Conservation (phyloP, 2,113 vertebrate species). For the Megaceryle torquata region DNA sequence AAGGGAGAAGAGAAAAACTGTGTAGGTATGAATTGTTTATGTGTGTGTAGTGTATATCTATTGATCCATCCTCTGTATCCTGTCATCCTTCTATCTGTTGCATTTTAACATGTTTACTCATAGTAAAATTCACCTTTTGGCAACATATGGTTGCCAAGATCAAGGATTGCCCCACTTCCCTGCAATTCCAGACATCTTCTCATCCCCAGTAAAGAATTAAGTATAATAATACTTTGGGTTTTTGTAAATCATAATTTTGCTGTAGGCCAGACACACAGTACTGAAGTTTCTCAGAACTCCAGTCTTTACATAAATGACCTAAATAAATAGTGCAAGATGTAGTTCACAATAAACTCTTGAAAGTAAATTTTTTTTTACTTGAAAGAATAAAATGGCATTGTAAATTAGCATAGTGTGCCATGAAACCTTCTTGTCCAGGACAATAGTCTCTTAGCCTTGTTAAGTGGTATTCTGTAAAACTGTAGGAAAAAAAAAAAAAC, state of each 20-base stretch:
- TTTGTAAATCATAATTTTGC: background rate
- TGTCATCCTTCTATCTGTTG: background rate
- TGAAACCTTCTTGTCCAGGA: conserved; percentile 47
- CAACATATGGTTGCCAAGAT: background rate
- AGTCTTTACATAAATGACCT: background rate
- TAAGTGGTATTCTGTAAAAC: conserved; percentile 68
- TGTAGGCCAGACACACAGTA: background rate
- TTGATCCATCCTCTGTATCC: background rate
- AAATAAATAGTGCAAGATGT: conserved; percentile 19
- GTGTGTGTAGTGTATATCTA: background rate
- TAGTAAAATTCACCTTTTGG: background rate
- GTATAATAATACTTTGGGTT: background rate
- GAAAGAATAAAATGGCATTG: conserved; percentile 35
- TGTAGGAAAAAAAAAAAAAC: background rate
- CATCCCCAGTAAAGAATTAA: background rate
- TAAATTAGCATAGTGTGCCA: background rate
- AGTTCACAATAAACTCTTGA: conserved; percentile 1
- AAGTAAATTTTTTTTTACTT: conserved; percentile 44
- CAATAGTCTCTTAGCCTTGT: conserved; percentile 66
- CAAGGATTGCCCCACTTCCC: background rate
- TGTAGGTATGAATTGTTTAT: background rate
- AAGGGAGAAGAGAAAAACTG: background rate
- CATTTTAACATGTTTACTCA: background rate
- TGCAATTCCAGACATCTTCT: background rate
- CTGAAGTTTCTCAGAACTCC: conserved; percentile 16